phyloP scores from a whole-genome alignment of 2,113 vertebrate species.

The Corythornis madagascariensis region DNA sequence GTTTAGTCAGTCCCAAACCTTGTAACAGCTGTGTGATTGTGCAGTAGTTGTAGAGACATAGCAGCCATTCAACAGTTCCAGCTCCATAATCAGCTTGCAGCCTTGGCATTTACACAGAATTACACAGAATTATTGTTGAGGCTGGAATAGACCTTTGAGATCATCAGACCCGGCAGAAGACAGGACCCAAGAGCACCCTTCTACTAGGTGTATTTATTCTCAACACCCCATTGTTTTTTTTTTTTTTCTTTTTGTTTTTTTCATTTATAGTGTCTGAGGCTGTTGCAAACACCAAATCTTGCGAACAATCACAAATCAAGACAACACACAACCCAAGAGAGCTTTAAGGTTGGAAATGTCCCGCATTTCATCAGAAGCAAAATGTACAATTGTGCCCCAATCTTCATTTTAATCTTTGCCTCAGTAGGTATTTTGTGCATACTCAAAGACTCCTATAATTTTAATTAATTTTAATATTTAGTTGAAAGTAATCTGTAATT shows the following conservation, averaged over 20 bases:
- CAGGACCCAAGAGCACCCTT: no score
- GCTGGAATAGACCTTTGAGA: no score
- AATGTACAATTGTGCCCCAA: background rate
- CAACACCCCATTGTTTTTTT: no score
- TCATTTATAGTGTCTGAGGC: background rate
- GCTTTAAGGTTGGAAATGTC: background rate
- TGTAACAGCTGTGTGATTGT: background rate
- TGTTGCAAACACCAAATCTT: background rate
- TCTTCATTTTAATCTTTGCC: background rate
- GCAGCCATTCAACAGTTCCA: background rate
- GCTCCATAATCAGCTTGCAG: background rate
- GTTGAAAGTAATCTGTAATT: background rate
- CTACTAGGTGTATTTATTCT: no score
- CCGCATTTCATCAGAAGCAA: background rate
- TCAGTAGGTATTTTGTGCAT: background rate
- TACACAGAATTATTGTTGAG: no score
- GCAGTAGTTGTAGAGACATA: background rate
- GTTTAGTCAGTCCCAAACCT: background rate
- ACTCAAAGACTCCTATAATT: background rate
- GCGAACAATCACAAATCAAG: background rate
- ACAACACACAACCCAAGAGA: background rate
- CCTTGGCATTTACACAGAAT: background rate
- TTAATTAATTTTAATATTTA: background rate
- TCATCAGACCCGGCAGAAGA: no score
- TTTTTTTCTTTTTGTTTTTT: no score